phyloP scores from a whole-genome alignment of 2,113 vertebrate genomes.

The Erythrocercus mccallii region DNA sequence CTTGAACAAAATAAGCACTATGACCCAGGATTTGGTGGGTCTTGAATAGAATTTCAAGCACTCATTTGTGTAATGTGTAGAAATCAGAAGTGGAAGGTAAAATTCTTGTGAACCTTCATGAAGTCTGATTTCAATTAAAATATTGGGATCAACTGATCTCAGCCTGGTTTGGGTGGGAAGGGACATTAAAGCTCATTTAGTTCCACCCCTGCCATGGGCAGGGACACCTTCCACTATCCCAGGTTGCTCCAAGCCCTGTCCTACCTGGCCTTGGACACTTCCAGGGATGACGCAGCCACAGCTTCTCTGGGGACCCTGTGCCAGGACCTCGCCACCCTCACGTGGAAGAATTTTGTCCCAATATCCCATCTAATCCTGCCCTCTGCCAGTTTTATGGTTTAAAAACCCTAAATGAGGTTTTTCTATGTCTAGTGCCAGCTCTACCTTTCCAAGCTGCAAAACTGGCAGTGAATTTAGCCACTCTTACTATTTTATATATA shows the following conservation, averaged over 20 bases:
- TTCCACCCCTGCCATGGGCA: not conserved
- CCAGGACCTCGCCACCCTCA: not conserved
- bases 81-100: not conserved
- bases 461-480: not conserved
- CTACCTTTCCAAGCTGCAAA: not conserved
- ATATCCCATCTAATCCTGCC: not conserved
- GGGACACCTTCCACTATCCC: not conserved
- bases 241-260: not conserved
- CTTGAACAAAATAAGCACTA: not conserved
- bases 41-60: not conserved
- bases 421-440: not conserved
- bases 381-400: not conserved
- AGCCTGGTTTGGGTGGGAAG: not conserved
- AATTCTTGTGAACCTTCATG: not conserved
- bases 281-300: not conserved
- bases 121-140: not conserved
- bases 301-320: not conserved
- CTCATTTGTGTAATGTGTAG: not conserved
- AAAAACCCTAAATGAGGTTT: not conserved
- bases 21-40: not conserved
- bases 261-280: not conserved
- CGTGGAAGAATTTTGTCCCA: accelerated
- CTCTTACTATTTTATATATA: not conserved
- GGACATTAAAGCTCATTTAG: not conserved
- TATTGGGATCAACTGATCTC: not conserved